A percentile compares a stretch with the other conserved stretches of the same genome.
Conservation (phyloP, 2,113 vertebrate species). For the Poecilia latipinna region DNA sequence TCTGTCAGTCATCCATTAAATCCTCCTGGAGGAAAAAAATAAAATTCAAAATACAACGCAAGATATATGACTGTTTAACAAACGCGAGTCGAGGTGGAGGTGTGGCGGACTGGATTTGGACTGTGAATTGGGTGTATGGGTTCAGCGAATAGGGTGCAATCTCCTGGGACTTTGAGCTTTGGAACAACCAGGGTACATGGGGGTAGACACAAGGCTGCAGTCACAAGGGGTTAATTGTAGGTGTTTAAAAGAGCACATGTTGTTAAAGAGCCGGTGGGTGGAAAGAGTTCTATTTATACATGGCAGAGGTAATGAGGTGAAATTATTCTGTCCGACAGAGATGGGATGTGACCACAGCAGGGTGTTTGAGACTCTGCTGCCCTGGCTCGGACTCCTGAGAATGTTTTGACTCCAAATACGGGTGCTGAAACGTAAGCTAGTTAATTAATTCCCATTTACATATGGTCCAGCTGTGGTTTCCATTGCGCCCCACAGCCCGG, state of each 20-base stretch:
- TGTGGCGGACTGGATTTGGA: constrained; percentile 48
- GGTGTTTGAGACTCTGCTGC: constrained; percentile 83
- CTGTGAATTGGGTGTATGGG: constrained; percentile 55
- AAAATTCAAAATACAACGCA: constrained; percentile 53
- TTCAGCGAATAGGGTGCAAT: constrained; percentile 51
- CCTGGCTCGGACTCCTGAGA: constrained; percentile 79
- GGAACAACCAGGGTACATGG: constrained; percentile 52
- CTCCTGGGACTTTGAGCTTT: constrained; percentile 37
- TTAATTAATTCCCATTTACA: constrained; percentile 95
- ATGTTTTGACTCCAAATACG: constrained; percentile 93
- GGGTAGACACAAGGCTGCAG: constrained; percentile 72
- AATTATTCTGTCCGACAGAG: constrained; percentile 89
- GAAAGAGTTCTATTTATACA: constrained; percentile 92
- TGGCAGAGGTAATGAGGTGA: constrained; percentile 93
- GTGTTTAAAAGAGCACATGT: constrained; percentile 81
- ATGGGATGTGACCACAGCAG: constrained; percentile 84
- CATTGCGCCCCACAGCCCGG: constrained; percentile 74
- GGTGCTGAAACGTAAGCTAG: constrained; percentile 83
- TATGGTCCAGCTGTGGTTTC: constrained; percentile 83
- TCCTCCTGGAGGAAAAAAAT: constrained; percentile 63
- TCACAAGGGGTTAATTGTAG: constrained; percentile 83
- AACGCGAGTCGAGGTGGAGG: constrained; percentile 56
- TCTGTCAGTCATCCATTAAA: constrained; percentile 78
- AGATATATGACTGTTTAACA: constrained; percentile 73
- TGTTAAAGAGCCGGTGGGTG: constrained; percentile 85